Conservation (phyloP, 2,888 invertebrate species). For the Lingula anatina region DNA sequence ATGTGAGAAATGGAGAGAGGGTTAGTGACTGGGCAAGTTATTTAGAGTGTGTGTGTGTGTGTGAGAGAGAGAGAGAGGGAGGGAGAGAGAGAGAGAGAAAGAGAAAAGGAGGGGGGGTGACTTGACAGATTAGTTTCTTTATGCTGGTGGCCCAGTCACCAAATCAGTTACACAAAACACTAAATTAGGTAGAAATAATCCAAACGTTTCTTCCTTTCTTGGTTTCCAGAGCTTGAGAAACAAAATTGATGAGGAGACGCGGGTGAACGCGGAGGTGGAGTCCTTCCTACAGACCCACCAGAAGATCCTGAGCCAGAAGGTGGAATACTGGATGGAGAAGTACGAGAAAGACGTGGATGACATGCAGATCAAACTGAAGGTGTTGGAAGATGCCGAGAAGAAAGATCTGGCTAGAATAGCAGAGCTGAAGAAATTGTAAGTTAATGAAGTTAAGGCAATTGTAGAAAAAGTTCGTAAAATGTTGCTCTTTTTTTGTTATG, state of each 20-base stretch:
- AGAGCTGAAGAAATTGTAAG: conserved; percentile 48
- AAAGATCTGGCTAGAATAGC: conserved; percentile 49
- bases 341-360: conserved; percentile 49
- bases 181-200: too few species aligned
- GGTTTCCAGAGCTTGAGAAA: conserved; percentile 34
- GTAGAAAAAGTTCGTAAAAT: background rate
- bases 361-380: conserved; percentile 49
- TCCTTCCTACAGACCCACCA: conserved; percentile 45
- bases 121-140: too few species aligned
- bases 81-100: too few species aligned
- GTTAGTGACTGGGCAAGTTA: too few species aligned
- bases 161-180: too few species aligned
- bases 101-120: too few species aligned
- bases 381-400: conserved; percentile 48
- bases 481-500: background rate
- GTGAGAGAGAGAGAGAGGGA: too few species aligned
- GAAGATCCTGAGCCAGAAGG: conserved; percentile 42
- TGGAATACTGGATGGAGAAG: conserved; percentile 51
- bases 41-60: too few species aligned
- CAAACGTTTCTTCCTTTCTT: too few species aligned
- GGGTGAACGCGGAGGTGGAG: conserved; percentile 49
- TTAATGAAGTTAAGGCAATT: conserved; percentile 3
- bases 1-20: too few species aligned
- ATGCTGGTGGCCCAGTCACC: too few species aligned
- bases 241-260: conserved; percentile 47